Conservation (phyloP, 2,888 invertebrate species). For the Heliconius charithonia region DNA sequence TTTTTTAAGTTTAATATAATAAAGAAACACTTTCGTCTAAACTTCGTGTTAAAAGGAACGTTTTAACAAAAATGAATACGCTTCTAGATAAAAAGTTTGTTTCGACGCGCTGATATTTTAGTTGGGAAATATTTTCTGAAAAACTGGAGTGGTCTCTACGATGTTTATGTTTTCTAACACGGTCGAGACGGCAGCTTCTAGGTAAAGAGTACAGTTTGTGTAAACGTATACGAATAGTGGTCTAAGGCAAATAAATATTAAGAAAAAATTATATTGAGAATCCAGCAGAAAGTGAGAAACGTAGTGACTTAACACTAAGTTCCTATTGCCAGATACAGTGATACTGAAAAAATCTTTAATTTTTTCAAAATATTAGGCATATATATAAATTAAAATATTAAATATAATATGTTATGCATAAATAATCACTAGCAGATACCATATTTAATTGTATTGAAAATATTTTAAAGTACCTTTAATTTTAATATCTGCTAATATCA, state of each 20-base stretch:
- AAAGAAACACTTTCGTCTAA: conserved; percentile 7
- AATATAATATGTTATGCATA: too few species aligned
- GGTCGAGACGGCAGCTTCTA: conserved; percentile 53
- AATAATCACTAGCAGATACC: too few species aligned
- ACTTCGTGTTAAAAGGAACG: conserved; percentile 1
- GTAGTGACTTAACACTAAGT: too few species aligned
- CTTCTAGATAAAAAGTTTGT: conserved; percentile 32
- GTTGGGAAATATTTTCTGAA: conserved; percentile 55
- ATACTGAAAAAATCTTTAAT: too few species aligned
- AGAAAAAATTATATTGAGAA: neutral
- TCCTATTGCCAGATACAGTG: too few species aligned
- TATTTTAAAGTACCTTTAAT: neutral
- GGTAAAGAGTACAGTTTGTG: conserved; percentile 50
- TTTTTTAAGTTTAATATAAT: conserved; percentile 1
- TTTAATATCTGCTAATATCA: neutral
- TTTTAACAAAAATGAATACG: conserved; percentile 31
- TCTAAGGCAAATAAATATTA: conserved; percentile 48
- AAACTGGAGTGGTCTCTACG: conserved; percentile 59
- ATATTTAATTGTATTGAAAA: too few species aligned
- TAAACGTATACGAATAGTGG: conserved; percentile 38
- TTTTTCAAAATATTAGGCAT: too few species aligned
- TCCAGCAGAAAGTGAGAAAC: too few species aligned
- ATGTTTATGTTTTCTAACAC: conserved; percentile 58
- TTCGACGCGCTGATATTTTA: conserved; percentile 44
- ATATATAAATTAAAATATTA: too few species aligned